Base-by-base conservation (phyloP, 2,888 invertebrate species). In the Diloba caeruleocephala region DNA sequence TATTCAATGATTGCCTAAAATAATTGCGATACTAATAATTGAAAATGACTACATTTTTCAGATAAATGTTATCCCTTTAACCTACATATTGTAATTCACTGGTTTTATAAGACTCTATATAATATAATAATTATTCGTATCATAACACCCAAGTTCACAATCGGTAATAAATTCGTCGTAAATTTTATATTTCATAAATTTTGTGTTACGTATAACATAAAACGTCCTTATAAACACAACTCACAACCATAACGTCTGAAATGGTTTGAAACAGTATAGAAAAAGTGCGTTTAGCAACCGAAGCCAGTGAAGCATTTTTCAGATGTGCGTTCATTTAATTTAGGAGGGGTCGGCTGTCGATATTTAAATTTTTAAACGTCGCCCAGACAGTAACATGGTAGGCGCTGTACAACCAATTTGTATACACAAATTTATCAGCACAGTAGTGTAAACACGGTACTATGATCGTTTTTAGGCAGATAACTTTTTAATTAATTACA, bases 351-450 rank as follows among this genome's bases (percentile, higher is more conserved):
- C 78, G 74, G 55, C 76, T 89, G 89, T 85, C 89, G 85, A 89
- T 90, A 90, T 91, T 91, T 89, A 90, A 90, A 90, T 90, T 90
- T 91, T 90, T 88, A 88, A 92, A 81, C 85, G 84, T 84, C 82
- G 80, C 82, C 81, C 82, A 86, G 85, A 84, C 84, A 80, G 80
- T 76, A 78, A 76, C 52, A 50, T 42, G 78, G 65, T 63, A 52
- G 46, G 53, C 62, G 69, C 66, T 78, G 76, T 76, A 77, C 79
- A 82, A 84, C 77, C 83, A 89, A 89, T 88, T 90, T 88, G 87
- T 88, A 85, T 82, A 82, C 71, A 84, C 82, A 84, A 89, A 88
- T 86, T 89, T 81, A 85, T 85, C 83, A 82, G 73, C 71, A 75
- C 71, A 76, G 74, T 81, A 66, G 79, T 61, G 45, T 58, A 51